phyloP scores from a whole-genome alignment of 2,797 vertebrate species.

The Galago senegalensis region DNA sequence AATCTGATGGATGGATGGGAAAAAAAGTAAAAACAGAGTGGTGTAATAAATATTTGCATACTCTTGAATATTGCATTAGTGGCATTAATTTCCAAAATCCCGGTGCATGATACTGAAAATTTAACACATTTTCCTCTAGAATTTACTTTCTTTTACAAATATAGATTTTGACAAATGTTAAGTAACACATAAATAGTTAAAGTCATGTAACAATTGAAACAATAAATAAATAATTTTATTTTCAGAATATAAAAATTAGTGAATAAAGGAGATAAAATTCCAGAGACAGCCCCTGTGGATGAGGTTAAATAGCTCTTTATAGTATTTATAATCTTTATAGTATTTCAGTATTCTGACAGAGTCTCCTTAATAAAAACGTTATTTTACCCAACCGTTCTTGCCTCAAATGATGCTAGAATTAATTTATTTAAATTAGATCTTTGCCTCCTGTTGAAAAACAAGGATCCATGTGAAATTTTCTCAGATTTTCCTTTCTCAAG shows the following conservation, averaged over 20 bases:
- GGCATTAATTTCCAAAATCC: background rate
- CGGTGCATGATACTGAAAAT: background rate
- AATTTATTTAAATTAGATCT: background rate
- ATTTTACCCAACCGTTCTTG: background rate
- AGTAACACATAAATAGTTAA: background rate
- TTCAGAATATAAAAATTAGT: background rate
- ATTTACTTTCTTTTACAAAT: background rate
- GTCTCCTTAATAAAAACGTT: background rate
- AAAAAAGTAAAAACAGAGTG: background rate
- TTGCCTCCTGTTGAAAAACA: background rate
- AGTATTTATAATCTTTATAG: background rate
- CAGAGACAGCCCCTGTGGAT: background rate
- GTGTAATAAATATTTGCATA: background rate
- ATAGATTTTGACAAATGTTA: background rate
- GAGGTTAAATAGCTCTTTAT: too few species aligned
- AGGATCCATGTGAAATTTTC: background rate
- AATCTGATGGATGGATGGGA: background rate
- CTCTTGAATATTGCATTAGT: background rate
- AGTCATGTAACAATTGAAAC: background rate
- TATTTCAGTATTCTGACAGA: background rate
- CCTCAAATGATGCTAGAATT: background rate
- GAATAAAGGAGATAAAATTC: background rate
- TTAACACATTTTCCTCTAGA: background rate
- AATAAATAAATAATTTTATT: background rate
- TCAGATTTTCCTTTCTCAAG: background rate